Base-by-base conservation (phyloP, 2,113 vertebrate genomes). In the Bufo gargarizans region DNA sequence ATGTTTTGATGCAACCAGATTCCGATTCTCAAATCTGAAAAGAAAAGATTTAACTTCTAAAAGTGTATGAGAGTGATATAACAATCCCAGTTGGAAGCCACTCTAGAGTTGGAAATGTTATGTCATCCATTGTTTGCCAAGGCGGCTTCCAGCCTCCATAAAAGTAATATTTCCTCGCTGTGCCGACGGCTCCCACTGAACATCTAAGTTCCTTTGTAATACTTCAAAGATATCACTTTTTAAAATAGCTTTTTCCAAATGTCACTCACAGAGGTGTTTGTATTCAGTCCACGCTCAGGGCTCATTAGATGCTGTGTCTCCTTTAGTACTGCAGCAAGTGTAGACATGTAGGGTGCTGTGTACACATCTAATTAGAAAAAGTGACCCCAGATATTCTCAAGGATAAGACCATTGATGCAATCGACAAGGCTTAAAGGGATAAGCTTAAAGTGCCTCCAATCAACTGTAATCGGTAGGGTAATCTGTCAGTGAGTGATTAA, bases 131-230 rank as follows among this genome's bases (percentile, higher is more conserved):
- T 74, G 53, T 63, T 82, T 80, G 50, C 63, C 56, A 33, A 20
- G 55, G 12, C 53, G 20, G 65, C 61, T 58, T 33, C 63, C 50
- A 78, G 50, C 17, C 77, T 71, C 12, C 11, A 1, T 59, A 53
- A 33, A 56, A 80, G 14, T 14, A 50, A 22, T 55, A 55, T 55
- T 55, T 69, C 67, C 65, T 56, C n/a, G 19, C 20, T 49, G 47
- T 33, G 67, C 59, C 77, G 33, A 43, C 47, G 71, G 63, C 63
- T 45, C 22, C 55, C 14, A n/a, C 50, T 56, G 71, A 20, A 59
- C 86, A 82, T 82, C 86, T 61, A 61, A 53, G 50, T n/a, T 81
- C 50, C 77, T 82, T 82, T 87, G 65, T 82, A 81, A 87, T 87
- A 87, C 77, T 80, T 87, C 58, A 87, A 86, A 80, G 86, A 47